Percentiles rank a stretch among this genome's conserved stretches.
These are phyloP conservation scores for Buathra laborator DNA, from an alignment of 2,888 invertebrate genomes.

Conservation along the genomic window DNA sequence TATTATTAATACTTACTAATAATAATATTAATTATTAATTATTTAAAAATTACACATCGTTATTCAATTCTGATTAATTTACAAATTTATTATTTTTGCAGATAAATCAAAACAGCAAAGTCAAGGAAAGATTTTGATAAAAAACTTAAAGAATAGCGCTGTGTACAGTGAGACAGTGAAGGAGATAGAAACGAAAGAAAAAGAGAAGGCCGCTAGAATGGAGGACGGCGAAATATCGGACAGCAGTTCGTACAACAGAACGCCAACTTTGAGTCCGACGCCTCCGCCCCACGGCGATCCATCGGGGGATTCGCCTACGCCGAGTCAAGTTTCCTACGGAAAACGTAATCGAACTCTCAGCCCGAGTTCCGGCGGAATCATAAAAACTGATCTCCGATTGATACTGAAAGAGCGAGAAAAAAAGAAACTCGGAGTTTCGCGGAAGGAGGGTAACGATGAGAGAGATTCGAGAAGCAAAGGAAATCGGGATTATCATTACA, in stretches of 20 bases:
- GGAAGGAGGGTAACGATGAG: slow-evolving; percentile 39
- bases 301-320: slow-evolving; percentile 61
- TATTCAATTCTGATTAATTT: slow-evolving; percentile 14
- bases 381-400: slow-evolving; percentile 79
- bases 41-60: slow-evolving; percentile 16
- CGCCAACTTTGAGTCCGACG: slow-evolving; percentile 82
- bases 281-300: slow-evolving; percentile 68
- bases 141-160: slow-evolving; percentile 89
- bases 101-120: slow-evolving; percentile 83
- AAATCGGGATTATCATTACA: slow-evolving; percentile 40
- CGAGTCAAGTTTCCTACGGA: slow-evolving; percentile 72
- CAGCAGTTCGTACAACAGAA: slow-evolving; percentile 77
- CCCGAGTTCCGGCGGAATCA: slow-evolving; percentile 69
- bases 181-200: slow-evolving; percentile 88
- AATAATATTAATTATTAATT: neutral
- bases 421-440: slow-evolving; percentile 73
- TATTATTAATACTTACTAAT: too few relatives aligned
- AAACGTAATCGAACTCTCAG: slow-evolving; percentile 71
- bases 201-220: slow-evolving; percentile 87
- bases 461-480: slow-evolving; percentile 45
- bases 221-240: slow-evolving; percentile 89
- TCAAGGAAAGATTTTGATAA: slow-evolving; percentile 88
- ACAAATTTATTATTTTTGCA: slow-evolving; percentile 53
- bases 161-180: slow-evolving; percentile 89
- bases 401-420: slow-evolving; percentile 81